Conservation (phyloP, 1,140 invertebrate genomes). For the Proctacanthus coquilletti region DNA sequence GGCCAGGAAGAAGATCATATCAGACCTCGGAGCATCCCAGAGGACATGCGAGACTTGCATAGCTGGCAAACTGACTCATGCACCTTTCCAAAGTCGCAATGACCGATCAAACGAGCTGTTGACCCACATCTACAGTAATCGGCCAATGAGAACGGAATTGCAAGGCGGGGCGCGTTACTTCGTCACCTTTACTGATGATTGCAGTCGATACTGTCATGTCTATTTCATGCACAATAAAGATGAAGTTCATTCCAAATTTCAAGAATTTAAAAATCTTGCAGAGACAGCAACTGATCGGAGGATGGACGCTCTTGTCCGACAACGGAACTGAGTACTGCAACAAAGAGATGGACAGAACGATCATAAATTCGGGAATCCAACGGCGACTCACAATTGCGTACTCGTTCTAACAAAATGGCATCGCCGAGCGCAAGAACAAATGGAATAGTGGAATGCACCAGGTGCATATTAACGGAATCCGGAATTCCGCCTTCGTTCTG, state of each 20-base stretch:
- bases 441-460: conserved; percentile 1
- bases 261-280: neutral
- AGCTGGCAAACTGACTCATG: too few relatives aligned
- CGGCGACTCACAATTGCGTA: conserved; percentile 3
- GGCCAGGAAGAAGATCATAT: conserved; percentile 1
- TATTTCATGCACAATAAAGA: conserved; percentile 9
- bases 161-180: neutral
- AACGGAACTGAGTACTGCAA: conserved; percentile 16
- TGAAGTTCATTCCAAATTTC: conserved; percentile 2
- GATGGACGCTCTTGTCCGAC: too few relatives aligned
- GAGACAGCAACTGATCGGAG: too few relatives aligned
- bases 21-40: too few relatives aligned
- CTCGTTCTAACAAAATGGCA: conserved; percentile 5
- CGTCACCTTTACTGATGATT: conserved; percentile 6
- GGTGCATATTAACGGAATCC: too few relatives aligned
- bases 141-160: neutral
- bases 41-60: too few relatives aligned
- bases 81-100: too few relatives aligned
- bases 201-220: conserved; percentile 4
- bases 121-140: too few relatives aligned
- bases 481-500: too few relatives aligned
- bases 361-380: conserved; percentile 1
- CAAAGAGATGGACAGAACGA: conserved; percentile 7
- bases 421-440: conserved; percentile 4
- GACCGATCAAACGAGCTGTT: too few relatives aligned